phyloP scores from a whole-genome alignment of 2,113 vertebrate species.

The Boulengeromyrus knoepffleri region DNA sequence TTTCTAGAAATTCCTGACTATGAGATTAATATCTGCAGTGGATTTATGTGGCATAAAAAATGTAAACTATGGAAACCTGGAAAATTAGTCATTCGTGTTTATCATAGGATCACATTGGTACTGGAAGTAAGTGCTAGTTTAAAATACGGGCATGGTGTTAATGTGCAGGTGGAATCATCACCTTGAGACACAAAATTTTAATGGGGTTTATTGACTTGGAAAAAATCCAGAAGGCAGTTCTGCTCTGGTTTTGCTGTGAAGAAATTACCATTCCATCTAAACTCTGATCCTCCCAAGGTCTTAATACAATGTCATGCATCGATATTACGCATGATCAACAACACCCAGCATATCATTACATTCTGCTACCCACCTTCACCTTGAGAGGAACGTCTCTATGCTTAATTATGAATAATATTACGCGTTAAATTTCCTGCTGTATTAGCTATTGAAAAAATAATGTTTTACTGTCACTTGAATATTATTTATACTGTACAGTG shows the following conservation, averaged over 20 bases:
- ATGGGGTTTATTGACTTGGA: not conserved
- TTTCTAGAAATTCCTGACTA: not conserved
- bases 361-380: not conserved
- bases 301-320: not conserved
- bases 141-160: not conserved
- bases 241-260: not conserved
- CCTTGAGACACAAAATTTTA: not conserved
- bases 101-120: not conserved
- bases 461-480: not conserved
- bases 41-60: not conserved
- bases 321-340: not conserved
- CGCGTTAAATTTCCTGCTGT: not conserved
- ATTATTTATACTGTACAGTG: not conserved
- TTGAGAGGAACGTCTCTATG: not conserved
- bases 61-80: not conserved
- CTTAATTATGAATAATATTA: conserved; percentile 4
- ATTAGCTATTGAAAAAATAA: not conserved
- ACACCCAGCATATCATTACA: not conserved
- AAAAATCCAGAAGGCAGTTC: not conserved
- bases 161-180: not conserved
- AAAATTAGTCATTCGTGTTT: not conserved
- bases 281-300: not conserved
- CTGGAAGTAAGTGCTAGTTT: not conserved
- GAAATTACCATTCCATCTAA: not conserved
- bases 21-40: not conserved